These are phyloP conservation scores for Porites rus DNA, from an alignment of 92 coral and sea anemone species.

Conservation along the genomic window DNA sequence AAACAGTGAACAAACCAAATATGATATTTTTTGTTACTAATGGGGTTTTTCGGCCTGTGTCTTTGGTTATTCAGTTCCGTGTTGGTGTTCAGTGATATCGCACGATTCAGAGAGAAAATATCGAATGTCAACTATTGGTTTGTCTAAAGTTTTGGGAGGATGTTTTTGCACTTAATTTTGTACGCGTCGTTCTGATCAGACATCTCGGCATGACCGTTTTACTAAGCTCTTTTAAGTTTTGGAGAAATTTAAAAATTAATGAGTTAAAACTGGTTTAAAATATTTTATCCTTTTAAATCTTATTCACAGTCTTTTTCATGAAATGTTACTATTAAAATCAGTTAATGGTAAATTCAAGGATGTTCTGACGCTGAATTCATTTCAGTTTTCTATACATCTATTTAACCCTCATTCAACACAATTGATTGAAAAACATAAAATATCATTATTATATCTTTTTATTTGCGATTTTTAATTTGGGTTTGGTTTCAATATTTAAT, in stretches of 20 bases:
- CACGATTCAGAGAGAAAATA: too few relatives aligned
- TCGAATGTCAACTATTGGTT: too few relatives aligned
- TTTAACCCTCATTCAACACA: neutral
- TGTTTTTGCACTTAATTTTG: too few relatives aligned
- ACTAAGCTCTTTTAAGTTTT: neutral
- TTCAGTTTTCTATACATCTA: neutral
- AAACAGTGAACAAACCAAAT: too few relatives aligned
- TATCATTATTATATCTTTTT: neutral
- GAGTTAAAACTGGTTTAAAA: neutral
- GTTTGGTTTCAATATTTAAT: neutral
- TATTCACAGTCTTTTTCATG: neutral
- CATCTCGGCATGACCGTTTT: neutral
- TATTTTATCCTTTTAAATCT: neutral
- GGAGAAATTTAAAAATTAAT: neutral
- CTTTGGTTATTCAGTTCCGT: too few relatives aligned
- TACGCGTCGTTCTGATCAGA: neutral
- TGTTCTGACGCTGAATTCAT: neutral
- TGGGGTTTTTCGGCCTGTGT: too few relatives aligned
- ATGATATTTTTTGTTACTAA: too few relatives aligned
- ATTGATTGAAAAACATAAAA: neutral
- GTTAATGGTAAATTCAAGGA: neutral
- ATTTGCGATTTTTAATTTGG: neutral
- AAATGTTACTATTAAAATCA: neutral
- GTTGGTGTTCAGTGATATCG: too few relatives aligned
- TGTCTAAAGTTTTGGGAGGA: too few relatives aligned